phyloP scores from a whole-genome alignment of 2,888 invertebrate species.

The Sialis fuliginosa region DNA sequence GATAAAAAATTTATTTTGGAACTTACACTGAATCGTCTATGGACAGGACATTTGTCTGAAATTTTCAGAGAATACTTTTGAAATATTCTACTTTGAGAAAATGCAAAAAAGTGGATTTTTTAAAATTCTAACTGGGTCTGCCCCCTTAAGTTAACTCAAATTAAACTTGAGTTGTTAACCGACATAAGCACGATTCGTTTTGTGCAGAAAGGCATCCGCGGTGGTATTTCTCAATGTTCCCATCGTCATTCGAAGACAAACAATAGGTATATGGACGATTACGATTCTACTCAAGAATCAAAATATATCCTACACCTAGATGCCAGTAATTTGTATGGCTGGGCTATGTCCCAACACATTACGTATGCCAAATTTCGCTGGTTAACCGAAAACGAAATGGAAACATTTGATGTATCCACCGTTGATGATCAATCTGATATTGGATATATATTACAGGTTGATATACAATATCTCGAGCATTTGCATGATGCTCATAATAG shows the following conservation, averaged over 20 bases:
- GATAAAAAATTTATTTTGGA: no score
- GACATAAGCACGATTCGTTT: constrained; percentile 19
- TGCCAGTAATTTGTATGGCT: constrained; percentile 16
- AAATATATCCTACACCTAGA: constrained; percentile 16
- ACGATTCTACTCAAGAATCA: constrained; percentile 11
- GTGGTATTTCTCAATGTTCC: constrained; percentile 16
- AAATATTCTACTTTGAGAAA: no score
- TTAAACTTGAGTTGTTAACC: constrained; percentile 17
- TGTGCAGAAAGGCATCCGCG: constrained; percentile 16
- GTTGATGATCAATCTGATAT: constrained; percentile 9
- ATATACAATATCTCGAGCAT: constrained; percentile 21
- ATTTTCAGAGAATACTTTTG: no score
- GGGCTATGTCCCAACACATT: constrained; percentile 13
- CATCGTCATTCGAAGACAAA: constrained; percentile 17
- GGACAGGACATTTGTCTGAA: no score
- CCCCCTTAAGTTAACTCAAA: constrained; percentile 16
- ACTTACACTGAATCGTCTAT: no score
- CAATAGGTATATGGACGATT: constrained; percentile 18
- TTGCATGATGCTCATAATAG: constrained; percentile 19
- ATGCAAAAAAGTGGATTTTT: no score
- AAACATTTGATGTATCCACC: not conserved
- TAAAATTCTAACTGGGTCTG: no score
- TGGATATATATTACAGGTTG: constrained; percentile 23
- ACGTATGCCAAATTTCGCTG: constrained; percentile 16
- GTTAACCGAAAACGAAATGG: constrained; percentile 8